Evolutionary conservation across 1,140 invertebrate species (phyloP), one percentile per base, ranked within the genome.

Genomic region (Colletes latitarsis): DNA sequence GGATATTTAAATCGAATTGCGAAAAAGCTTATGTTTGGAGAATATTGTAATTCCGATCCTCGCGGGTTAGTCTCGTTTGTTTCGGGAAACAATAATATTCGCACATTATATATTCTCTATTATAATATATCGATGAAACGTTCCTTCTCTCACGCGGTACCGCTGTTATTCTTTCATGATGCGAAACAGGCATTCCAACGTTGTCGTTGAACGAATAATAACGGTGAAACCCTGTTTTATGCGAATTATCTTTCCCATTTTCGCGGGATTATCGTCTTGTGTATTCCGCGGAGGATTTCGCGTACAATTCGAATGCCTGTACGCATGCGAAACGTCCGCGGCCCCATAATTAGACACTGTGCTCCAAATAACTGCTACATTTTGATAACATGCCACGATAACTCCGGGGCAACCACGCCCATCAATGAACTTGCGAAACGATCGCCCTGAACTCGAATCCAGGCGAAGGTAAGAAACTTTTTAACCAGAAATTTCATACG

Each of bases 191-290:
- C 19, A 64, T 64, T 53, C 17, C 39, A 12, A 21, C 43, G 3
- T 46, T 49, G 39, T 63, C 43, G 9, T 4, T 21, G 68, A 17
- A 49, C 41, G 17, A 69, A 63, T 73, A 64, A 78, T 78, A 78
- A 78, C 69, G 77, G 77, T 78, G 58, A 72, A 52, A 19, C 58
- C 4, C 46, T 30, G 49, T 30, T 64, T 55, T 64, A 55, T 49
- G 58, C 77, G 49, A 73, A 78, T 78, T 78, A 72, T 78, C 69
- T 78, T 78, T 43, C 6, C 39, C 58, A 53, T 68, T 78, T 78
- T 64, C 52, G 63, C 68, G 39, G 46, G 39, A 30, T 46, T 30
- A 30, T 71, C 76, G 55, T 39, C 52, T 70, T 21, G 67, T 43
- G 30, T 60, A 30, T 52, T 52, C 66, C 41, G 21, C 68, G 68